phyloP scores from a whole-genome alignment of 2,113 vertebrate species.

The Cheirogaleus medius region DNA sequence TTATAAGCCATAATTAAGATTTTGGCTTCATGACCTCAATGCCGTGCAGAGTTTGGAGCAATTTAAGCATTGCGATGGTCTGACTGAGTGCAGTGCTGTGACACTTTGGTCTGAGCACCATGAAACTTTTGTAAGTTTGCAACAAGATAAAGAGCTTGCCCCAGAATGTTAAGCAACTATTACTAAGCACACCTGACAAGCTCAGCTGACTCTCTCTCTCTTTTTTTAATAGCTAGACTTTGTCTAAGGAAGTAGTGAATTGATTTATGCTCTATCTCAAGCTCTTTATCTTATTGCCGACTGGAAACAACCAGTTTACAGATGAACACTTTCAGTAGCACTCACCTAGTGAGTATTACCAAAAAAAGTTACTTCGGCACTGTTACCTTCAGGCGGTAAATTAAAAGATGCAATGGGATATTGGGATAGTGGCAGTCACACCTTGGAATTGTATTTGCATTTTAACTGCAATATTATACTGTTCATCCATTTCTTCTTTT shows the following conservation, averaged over 20 bases:
- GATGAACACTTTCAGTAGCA: neutral
- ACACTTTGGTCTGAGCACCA: neutral
- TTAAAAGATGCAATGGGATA: neutral
- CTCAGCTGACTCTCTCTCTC: neutral
- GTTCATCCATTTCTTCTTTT: neutral
- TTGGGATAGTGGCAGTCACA: neutral
- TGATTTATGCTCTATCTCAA: neutral
- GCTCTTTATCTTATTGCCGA: neutral
- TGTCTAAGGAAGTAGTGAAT: neutral
- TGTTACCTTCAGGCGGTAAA: neutral
- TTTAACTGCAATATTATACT: neutral
- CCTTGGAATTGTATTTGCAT: neutral
- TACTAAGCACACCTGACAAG: neutral
- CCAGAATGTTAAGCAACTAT: neutral
- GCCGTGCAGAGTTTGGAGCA: neutral
- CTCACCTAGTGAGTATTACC: neutral
- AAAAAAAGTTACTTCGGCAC: neutral
- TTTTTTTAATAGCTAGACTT: neutral
- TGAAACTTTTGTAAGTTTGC: neutral
- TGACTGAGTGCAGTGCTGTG: neutral
- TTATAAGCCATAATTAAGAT: neutral
- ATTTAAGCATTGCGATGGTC: too few relatives aligned
- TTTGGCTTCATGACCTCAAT: neutral
- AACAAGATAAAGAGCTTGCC: neutral
- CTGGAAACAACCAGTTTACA: neutral